These are phyloP conservation scores for Crocuta crocuta DNA, from an alignment of 2,113 vertebrate species.

Conservation along the genomic window DNA sequence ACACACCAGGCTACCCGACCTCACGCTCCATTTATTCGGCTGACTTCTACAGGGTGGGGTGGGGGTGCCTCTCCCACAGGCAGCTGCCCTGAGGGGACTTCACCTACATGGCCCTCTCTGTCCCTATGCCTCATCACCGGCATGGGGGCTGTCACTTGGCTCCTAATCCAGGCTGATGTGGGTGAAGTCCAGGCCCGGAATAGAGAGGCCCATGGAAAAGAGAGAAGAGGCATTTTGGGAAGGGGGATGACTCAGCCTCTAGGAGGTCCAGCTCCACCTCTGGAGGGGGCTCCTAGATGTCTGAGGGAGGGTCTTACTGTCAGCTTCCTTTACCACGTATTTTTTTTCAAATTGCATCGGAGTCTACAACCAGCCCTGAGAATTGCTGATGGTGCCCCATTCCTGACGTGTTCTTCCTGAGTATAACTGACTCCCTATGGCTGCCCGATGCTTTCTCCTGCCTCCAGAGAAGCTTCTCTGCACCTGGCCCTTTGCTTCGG, in stretches of 20 bases:
- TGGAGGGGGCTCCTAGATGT: not conserved
- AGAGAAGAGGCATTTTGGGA: not conserved
- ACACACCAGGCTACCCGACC: rapidly evolving
- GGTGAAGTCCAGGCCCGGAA: not conserved
- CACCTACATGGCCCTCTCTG: not conserved
- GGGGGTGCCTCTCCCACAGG: not conserved
- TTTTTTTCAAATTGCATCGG: not conserved
- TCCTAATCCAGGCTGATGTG: not conserved
- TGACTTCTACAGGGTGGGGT: not conserved
- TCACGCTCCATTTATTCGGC: rapidly evolving
- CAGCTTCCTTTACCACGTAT: not conserved
- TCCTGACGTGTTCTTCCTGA: not conserved
- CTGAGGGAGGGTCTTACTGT: not conserved
- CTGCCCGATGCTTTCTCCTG: too few species aligned
- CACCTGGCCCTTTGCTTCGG: not conserved
- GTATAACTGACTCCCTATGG: rapidly evolving
- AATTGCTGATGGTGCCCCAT: rapidly evolving
- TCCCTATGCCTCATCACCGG: not conserved
- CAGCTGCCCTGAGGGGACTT: not conserved
- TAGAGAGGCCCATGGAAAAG: not conserved
- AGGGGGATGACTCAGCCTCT: not conserved
- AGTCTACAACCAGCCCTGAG: not conserved
- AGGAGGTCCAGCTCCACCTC: not conserved
- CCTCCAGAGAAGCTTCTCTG: not conserved
- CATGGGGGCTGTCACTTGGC: not conserved